Base-by-base conservation (phyloP, 2,797 vertebrate genomes). In the Chelon auratus region DNA sequence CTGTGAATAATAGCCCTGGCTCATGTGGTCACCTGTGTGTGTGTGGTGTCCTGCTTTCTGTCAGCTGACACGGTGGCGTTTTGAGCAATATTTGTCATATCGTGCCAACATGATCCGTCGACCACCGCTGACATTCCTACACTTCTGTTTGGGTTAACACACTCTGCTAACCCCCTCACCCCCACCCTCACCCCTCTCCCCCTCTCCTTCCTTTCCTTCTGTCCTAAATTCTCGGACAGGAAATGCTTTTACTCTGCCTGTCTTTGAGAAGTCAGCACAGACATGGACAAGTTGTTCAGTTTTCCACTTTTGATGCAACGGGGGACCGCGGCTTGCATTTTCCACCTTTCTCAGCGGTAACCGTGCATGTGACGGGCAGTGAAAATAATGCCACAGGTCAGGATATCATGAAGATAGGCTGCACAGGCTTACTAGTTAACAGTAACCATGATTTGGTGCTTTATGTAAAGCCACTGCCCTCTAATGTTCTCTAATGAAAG, bases 391-490 rank as follows among this genome's bases (percentile, higher is more conserved):
- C 60, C 73, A 56, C 42, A 50, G 61, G 76, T 73, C 39, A 61
- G 55, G 26, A 47, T 39, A 42, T 59, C 72, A 58, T 71, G 61
- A 68, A 80, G 63, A 65, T 37, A 62, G 59, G 39, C 55, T 56
- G 45, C 66, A 67, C 33, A 57, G 18, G 59, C 1, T 75, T 54
- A 80, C 65, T 79, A 68, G 61, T 72, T 79, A 81, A 81, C 72
- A 52, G 47, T 18, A 58, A 57, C 45, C 58, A 53, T 0, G 2
- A 56, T 80, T 72, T 72, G 42, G 42, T 18, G 50, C 64, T 75
- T 62, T 51, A 75, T 81, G 78, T 79, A 68, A 79, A 85, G 67
- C 76, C 81, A 76, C 68, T 87, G 84, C 83, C 84, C 81, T 87
- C 74, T 86, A 84, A 90, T 83, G 82, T 75, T 73, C 55, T 52